These are phyloP conservation scores for Standfussiana lucernea DNA, from an alignment of 2,888 invertebrate genomes.

Conservation along the genomic window DNA sequence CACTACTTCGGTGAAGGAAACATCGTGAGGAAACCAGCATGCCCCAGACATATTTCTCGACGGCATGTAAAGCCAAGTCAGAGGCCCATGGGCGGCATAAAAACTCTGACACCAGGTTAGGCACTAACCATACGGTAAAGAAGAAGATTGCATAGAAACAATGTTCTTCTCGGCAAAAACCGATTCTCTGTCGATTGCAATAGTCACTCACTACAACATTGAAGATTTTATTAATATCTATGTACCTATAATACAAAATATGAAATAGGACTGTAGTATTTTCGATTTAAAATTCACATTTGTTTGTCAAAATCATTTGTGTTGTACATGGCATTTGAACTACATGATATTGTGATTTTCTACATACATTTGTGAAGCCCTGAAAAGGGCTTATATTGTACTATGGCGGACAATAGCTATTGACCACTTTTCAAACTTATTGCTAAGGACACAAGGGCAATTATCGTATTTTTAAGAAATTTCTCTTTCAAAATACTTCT, in stretches of 20 bases:
- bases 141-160: too few species aligned
- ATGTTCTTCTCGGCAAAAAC: too few species aligned
- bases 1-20: too few species aligned
- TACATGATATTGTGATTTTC: background rate
- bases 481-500: background rate
- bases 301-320: slow-evolving; percentile 12
- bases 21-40: too few species aligned
- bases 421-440: background rate
- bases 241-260: background rate
- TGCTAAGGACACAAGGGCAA: background rate
- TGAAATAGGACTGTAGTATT: background rate
- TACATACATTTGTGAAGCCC: background rate
- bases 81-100: too few species aligned
- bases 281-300: background rate
- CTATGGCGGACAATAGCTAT: background rate
- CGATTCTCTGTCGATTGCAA: too few species aligned
- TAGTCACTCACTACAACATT: too few species aligned
- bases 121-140: too few species aligned
- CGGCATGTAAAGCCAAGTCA: too few species aligned
- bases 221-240: background rate
- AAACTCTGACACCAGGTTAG: too few species aligned
- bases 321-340: background rate
- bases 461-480: background rate
- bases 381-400: background rate
- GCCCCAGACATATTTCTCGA: too few species aligned